These are phyloP conservation scores for Hipparchia semele DNA, from an alignment of 2,888 invertebrate species.

Conservation along the genomic window DNA sequence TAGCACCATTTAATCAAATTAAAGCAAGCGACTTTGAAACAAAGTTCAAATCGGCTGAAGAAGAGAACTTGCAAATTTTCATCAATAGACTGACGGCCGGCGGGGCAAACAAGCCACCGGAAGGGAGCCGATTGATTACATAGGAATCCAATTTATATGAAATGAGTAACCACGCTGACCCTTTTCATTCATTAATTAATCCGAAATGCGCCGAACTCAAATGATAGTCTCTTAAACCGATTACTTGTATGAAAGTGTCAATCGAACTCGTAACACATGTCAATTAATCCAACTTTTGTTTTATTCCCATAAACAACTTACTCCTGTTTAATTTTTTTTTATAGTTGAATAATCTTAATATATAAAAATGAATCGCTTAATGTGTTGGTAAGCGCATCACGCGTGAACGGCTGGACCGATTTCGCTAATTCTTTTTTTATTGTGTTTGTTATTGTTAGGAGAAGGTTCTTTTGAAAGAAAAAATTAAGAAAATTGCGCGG, in stretches of 20 bases:
- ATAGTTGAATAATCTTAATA: not conserved
- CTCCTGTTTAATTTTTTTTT: not conserved
- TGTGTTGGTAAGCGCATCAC: too few relatives aligned
- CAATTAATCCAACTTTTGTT: slow-evolving; percentile 51
- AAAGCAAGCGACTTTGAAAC: not conserved
- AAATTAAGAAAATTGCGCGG: too few relatives aligned
- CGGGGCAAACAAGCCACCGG: slow-evolving; percentile 45
- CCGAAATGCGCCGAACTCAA: slow-evolving; percentile 65
- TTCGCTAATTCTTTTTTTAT: too few relatives aligned
- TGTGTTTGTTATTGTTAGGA: too few relatives aligned
- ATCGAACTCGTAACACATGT: slow-evolving; percentile 62
- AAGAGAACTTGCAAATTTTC: slow-evolving; percentile 19
- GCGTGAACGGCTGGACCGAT: too few relatives aligned
- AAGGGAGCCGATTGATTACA: slow-evolving; percentile 57
- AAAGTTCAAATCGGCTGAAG: not conserved
- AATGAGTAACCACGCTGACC: slow-evolving; percentile 68
- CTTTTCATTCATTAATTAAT: slow-evolving; percentile 78
- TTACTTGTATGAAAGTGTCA: slow-evolving; percentile 66
- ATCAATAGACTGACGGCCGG: slow-evolving; percentile 18
- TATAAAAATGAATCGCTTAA: too few relatives aligned
- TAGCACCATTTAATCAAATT: not conserved
- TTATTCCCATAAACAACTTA: not conserved
- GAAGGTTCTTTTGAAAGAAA: too few relatives aligned
- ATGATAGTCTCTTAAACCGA: slow-evolving; percentile 73
- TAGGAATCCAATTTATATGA: slow-evolving; percentile 63